A percentile compares a stretch with the other conserved stretches of the same genome.
Conservation (phyloP, 1,140 invertebrate species). For the Drosophila micromelanica region DNA sequence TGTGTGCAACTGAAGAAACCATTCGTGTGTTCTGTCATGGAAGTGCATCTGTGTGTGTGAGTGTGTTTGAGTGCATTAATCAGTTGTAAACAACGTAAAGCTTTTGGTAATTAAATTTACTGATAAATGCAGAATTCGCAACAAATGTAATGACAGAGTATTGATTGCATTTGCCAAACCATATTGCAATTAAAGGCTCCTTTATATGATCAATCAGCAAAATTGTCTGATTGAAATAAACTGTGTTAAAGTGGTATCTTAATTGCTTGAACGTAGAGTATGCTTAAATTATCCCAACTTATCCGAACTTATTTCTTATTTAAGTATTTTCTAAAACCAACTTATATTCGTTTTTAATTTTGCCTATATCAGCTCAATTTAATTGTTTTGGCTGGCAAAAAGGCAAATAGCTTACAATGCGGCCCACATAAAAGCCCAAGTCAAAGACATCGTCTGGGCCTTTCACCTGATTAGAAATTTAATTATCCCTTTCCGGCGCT, state of each 20-base stretch:
- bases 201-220: conserved; percentile 3
- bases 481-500: conserved; percentile 51
- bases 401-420: not conserved
- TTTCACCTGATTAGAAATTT: conserved; percentile 69
- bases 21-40: not conserved
- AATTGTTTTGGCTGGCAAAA: conserved; percentile 17
- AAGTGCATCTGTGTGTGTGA: not conserved
- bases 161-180: conserved; percentile 24
- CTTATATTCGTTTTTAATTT: not conserved
- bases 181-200: conserved; percentile 4
- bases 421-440: conserved; percentile 17
- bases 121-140: conserved; percentile 38
- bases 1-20: conserved; percentile 4
- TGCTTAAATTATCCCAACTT: too few species aligned
- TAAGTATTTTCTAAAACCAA: too few species aligned
- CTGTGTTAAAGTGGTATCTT: not conserved
- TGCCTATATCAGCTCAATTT: not conserved
- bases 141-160: conserved; percentile 28
- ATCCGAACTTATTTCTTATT: too few species aligned
- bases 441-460: conserved; percentile 38
- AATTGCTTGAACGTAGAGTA: too few species aligned
- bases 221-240: not conserved
- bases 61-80: conserved; percentile 37
- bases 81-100: conserved; percentile 45
- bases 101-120: conserved; percentile 49